Base-by-base conservation (phyloP, 2,797 vertebrate genomes). In the Poecile montanus region DNA sequence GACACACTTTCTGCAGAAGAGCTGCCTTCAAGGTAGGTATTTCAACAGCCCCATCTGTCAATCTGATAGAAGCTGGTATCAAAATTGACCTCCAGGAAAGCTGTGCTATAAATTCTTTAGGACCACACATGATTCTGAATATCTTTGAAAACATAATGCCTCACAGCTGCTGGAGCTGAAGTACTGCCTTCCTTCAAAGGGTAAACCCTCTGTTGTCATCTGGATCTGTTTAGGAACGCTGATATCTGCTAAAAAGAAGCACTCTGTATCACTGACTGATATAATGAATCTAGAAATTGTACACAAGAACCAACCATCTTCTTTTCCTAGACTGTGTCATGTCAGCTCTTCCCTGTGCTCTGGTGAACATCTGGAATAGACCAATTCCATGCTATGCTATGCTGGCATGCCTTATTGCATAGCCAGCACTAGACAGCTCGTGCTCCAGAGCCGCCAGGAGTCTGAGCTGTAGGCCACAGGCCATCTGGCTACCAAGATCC, bases 111-210 rank as follows among this genome's bases (percentile, higher is more conserved):
- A 95, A 96, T 96, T 94, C 85, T 81, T 85, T 73, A 84, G 90
- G 93, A 95, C 96, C 95, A 96, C 95, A 96, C 94, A 86, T 79
- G 93, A 91, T 86, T 90, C 77, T 70, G 70, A 94, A 2, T 75
- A 81, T 95, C 91, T 94, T 96, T 96, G 94, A 94, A 95, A 96
- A 72, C 6, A 60, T 96, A 96, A 96, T 94, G 90, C 76, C 77
- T 94, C 73, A 45, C 95, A 96, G 90, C 90, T 96, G 95, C 91
- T 88, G 60, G 51, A 91, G 73, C 66, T 84, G 67, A 78, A 94
- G 51, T 72, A 58, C 25, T 87, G 58, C 44, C 53, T 89, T 84
- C 62, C 77, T 95, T 93, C 93, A 96, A 91, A 94, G 93, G 30
- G 6, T 42, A 48, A 93, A 48, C 51, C 76, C 90, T 93, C 76